phyloP scores from a whole-genome alignment of 1,140 invertebrate genomes.

The Aethina tumida region DNA sequence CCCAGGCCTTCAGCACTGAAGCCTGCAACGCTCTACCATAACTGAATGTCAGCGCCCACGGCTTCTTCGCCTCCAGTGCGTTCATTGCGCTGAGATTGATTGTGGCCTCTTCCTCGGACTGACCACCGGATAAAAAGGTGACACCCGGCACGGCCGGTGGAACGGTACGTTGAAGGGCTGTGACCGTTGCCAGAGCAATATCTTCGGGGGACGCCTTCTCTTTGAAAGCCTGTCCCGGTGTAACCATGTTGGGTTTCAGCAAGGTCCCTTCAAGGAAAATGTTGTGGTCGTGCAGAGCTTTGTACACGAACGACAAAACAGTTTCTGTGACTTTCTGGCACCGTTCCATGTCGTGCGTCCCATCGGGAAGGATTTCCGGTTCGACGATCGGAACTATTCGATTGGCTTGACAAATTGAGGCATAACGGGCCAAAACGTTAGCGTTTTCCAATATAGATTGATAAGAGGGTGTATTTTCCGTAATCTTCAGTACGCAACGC shows the following conservation, averaged over 20 bases:
- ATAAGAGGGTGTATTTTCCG: constrained; percentile 76
- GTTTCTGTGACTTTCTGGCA: constrained; percentile 83
- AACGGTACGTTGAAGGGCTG: constrained; percentile 75
- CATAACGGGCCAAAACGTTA: constrained; percentile 91
- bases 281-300: constrained; percentile 90
- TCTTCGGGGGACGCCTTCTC: constrained; percentile 65
- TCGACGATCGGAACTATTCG: constrained; percentile 97
- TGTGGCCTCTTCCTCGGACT: constrained; percentile 92
- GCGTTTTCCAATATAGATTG: constrained; percentile 87
- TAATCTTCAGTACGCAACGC: constrained; percentile 93
- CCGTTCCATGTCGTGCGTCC: constrained; percentile 84
- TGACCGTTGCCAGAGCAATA: constrained; percentile 74
- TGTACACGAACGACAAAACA: constrained; percentile 93
- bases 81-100: constrained; percentile 93
- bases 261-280: constrained; percentile 95
- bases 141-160: constrained; percentile 85
- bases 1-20: constrained; percentile 85
- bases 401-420: constrained; percentile 90
- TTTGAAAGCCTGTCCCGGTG: constrained; percentile 50
- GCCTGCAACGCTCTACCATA: constrained; percentile 88
- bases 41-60: constrained; percentile 93
- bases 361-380: constrained; percentile 80
- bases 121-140: constrained; percentile 90
- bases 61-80: constrained; percentile 59
- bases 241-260: constrained; percentile 97